Base-by-base conservation (phyloP, 2,797 vertebrate species). In the Macropodus opercularis region DNA sequence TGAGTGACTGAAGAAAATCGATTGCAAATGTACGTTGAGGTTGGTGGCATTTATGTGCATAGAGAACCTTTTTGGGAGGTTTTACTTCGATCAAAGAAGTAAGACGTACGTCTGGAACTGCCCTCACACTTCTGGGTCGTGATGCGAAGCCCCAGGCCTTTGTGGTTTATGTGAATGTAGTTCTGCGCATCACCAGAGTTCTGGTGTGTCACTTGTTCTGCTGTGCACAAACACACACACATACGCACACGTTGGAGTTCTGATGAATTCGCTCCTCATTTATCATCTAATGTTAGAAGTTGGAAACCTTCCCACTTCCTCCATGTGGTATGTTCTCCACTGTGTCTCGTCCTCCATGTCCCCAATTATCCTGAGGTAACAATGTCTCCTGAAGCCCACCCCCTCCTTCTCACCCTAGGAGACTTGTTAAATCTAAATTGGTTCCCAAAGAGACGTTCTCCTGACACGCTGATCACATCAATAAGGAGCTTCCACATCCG, bases 391-490 rank as follows among this genome's bases (percentile, higher is more conserved):
- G 56, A 53, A 48, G 53, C 54, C 19, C 29, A n/a, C 17, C 19
- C 15, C 29, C 35, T 35, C 40, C 44, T 15, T 46, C 21, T 22
- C 13, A 18, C 38, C 55, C 29, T 14, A 23, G 40, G 47, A 74
- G 49, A 51, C 63, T 63, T 77, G 72, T 67, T 69, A 49, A 50
- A 59, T 65, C 55, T 53, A 64, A 84, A 72, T 63, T 70, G 64
- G 64, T 38, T 62, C 66, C 63, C 58, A 47, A 19, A 69, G 72
- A 69, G 63, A 55, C 61, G 38, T 51, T 42, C 53, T 24, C 53
- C 46, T 42, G 58, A 67, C 59, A 63, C 29, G 17, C 67, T 69
- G 52, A 72, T 75, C 55, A 64, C 32, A 61, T 72, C 65, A 61
- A 32, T 75, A 39, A 38, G 62, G 40, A 43, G 59, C 48, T 58